Base-by-base conservation (phyloP, 2,888 invertebrate species). In the Ametastegia equiseti region DNA sequence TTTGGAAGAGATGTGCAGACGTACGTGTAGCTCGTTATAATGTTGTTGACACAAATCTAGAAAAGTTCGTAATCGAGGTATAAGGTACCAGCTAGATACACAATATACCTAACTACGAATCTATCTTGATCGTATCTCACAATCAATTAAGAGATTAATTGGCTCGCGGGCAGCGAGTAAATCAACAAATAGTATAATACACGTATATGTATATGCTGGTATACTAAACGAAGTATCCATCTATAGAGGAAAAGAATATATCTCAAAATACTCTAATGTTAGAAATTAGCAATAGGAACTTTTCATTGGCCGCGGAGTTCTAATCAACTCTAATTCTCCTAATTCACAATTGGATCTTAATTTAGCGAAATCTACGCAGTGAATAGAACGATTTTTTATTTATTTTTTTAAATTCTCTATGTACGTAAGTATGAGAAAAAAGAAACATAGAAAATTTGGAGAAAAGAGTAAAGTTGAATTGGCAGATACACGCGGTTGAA, bases 91-190 rank as follows among this genome's bases (percentile, higher is more conserved):
- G 5, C 11, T 45, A 45, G 5, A 7, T 54, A 47, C 36, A 39
- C 39, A 9, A 19, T n/a, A 4, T 57, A 57, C n/a, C n/a, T n/a
- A n/a, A n/a, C 15, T 63, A 63, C 33, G 54, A 54, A 54, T 54
- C 30, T 65, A 23, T 69, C 39, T 42, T 27, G 69, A 69, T 69
- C 69, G 42, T 69, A 69, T 69, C 69, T 42, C 15, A 42, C 69
- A 42, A 69, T 69, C 69, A 69, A 69, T 69, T 69, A 69, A 39
- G 69, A 69, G 39, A 69, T 69, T 69, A 69, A 69, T 69, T 69
- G 69, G 69, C 42, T 42, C 39, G 69, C 69, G 39, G 42, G 69
- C 39, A 42, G 39, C 39, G 42, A 39, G 69, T 69, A 69, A 69
- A 69, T 69, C 69, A 69, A 69, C 69, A 42, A 69, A 19, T 63